Percentiles rank a stretch among this genome's conserved stretches.
These are phyloP conservation scores for western clawed frog (Xenopus tropicalis) DNA, from an alignment of 2,113 vertebrate species.

Conservation along the genomic window UCB_Xtro_10.0 CM004448.2:135439001-135439500, in stretches of 20 bases:
- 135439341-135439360: constrained; percentile 29
- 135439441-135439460: neutral
- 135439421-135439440: neutral
- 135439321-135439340: constrained; percentile 14
- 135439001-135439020: too few species aligned
- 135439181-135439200: constrained; percentile 38
- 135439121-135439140: constrained; percentile 13
- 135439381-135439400: constrained; percentile 6
- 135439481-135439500: neutral
- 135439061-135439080: neutral
- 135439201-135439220: constrained; percentile 35
- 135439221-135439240: constrained; percentile 28
- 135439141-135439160: constrained; percentile 31
- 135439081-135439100: neutral
- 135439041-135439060: too few species aligned
- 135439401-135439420: neutral
- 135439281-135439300: constrained; percentile 36
- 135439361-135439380: constrained; percentile 24
- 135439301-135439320: constrained; percentile 22
- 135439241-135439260: constrained; percentile 37
- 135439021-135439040: too few species aligned
- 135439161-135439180: constrained; percentile 35
- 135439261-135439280: constrained; percentile 43
- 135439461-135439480: too few species aligned
- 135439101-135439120: neutral